Evolutionary conservation across 2,888 invertebrate genomes (phyloP).

Genomic region (Aromia moschata): DNA sequence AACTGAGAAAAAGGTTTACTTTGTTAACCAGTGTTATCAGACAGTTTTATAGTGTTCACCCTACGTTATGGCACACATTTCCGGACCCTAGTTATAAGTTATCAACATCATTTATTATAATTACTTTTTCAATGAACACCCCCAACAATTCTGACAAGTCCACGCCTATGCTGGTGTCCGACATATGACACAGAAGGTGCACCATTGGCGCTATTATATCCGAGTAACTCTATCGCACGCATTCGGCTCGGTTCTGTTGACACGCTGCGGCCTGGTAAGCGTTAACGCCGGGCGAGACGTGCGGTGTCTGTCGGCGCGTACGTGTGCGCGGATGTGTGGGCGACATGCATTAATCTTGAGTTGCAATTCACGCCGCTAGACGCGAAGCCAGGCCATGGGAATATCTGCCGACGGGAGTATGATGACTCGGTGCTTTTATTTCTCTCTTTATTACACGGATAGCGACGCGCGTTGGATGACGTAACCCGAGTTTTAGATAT

Average conservation of each 20-base stretch:
- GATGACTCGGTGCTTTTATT: not conserved
- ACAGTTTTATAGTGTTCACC: no score
- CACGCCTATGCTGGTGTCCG: not conserved
- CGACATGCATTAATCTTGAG: conserved; percentile 12
- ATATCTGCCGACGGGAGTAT: not conserved
- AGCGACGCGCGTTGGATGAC: no score
- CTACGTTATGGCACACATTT: no score
- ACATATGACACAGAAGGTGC: conserved; percentile 7
- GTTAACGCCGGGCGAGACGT: conserved; percentile 14
- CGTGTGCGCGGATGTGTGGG: not conserved
- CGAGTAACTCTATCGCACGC: conserved; percentile 4
- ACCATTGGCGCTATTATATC: conserved; percentile 7
- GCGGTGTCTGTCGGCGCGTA: not conserved
- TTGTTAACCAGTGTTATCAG: no score
- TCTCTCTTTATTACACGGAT: not conserved
- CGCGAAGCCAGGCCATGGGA: not conserved
- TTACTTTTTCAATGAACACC: no score
- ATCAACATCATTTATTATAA: no score
- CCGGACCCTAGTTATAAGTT: no score
- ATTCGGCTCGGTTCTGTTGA: conserved; percentile 14
- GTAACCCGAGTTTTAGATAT: no score
- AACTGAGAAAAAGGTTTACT: no score
- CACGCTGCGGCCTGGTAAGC: conserved; percentile 5
- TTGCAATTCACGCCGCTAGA: not conserved
- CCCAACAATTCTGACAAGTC: not conserved